Evolutionary conservation across 1,140 invertebrate genomes (phyloP), one percentile per base, ranked within the genome.

Genomic region (Mactra quadrangularis): DNA sequence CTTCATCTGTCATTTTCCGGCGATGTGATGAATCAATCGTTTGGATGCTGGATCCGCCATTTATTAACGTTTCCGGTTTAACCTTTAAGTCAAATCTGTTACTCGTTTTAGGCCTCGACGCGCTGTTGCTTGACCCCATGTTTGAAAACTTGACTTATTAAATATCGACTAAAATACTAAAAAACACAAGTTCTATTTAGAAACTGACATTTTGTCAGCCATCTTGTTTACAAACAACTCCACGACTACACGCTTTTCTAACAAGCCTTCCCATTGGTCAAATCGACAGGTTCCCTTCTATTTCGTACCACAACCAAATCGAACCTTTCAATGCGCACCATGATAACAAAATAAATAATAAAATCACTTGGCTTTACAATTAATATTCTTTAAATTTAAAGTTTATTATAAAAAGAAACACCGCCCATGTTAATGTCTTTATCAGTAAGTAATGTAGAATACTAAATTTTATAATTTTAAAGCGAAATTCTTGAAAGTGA

Each of bases 191-290:
- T 17, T 45, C 15, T 60, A 19, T 45, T 4, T 27, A 22, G 52
- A 57, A 53, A 57, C 25, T 55, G 2, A 74, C 29, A 4, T 25
- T 11, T 25, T n/a, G 11, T 41, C 59, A n/a, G 33, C 75, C 75
- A 78, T 78, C 47, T 64, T 78, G 75, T 78, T 78, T 78, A 78
- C 75, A 78, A 66, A 78, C 38, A 78, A 64, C 62, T 64, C 57
- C 75, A 50, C 19, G 59, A 45, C 70, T 72, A 72, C 70, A 55
- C 27, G 17, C 41, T 19, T 68, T 50, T 68, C 25, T 68, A 7
- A 52, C 25, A 29, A 25, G 2, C 1, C 17, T n/a, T 68, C 29
- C 47, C 45, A 68, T 68, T 68, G 45, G 64, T 41, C 38, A 41
- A 41, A n/a, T n/a, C n/a, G n/a, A n/a, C n/a, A n/a, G n/a, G n/a